Evolutionary conservation across 2,888 invertebrate genomes (phyloP).

Genomic region (Lomographa bimaculata): DNA sequence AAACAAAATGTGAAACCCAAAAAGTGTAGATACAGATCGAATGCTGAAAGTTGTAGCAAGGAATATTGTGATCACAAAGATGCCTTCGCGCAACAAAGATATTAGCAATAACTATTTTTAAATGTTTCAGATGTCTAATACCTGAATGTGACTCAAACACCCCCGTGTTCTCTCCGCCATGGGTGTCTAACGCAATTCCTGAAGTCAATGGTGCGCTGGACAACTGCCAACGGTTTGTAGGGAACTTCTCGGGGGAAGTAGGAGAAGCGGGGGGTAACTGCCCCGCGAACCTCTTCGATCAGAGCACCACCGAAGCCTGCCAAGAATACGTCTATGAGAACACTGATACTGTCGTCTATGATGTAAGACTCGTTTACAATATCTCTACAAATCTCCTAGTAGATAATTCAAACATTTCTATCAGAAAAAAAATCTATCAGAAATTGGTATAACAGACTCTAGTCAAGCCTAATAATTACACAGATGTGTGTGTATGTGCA

Average conservation of each 20-base stretch:
- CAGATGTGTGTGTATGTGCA: no score
- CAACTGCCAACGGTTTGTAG: constrained; percentile 67
- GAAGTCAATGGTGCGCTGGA: constrained; percentile 49
- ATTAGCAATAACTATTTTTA: no score
- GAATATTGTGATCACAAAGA: no score
- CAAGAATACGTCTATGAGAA: constrained; percentile 59
- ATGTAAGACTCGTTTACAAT: constrained; percentile 64
- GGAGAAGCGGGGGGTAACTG: constrained; percentile 38
- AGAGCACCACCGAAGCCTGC: constrained; percentile 40
- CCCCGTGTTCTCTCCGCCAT: constrained; percentile 17
- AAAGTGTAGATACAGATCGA: no score
- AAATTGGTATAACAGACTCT: no score
- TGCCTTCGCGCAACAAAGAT: no score
- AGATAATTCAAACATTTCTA: no score
- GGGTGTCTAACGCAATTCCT: constrained; percentile 61
- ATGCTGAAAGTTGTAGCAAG: no score
- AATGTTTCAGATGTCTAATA: constrained; percentile 30
- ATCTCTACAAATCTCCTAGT: no score
- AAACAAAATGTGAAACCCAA: no score
- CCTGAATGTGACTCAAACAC: constrained; percentile 20
- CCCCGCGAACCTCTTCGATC: constrained; percentile 56
- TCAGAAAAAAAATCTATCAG: no score
- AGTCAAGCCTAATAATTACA: no score
- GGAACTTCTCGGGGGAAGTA: constrained; percentile 25
- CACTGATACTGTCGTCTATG: constrained; percentile 63